Base-by-base conservation (phyloP, 2,113 vertebrate genomes). In the Caranx melampygus region DNA sequence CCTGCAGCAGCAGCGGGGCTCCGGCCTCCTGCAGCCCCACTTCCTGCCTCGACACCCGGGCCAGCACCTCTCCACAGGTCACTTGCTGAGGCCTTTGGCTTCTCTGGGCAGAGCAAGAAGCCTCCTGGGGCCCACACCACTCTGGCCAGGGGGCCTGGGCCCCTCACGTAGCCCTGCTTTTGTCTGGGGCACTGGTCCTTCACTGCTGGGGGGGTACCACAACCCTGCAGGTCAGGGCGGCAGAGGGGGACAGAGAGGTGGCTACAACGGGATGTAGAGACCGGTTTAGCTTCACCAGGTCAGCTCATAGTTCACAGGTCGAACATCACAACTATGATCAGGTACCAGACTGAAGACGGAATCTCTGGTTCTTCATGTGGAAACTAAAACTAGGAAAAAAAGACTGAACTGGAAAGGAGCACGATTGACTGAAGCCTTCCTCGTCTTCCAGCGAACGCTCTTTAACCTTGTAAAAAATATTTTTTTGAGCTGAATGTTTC, bases 191-290 rank as follows among this genome's bases (percentile, higher is more conserved):
- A 35, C 57, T 2, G 37, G 55, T 3, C 55, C 79, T 1, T 2
- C 54, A 5, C 81, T 86, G 64, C 42, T 89, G 51, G 69, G 83
- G n/a, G 55, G 44, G 0, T 87, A 69, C 69, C 75, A 79, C 68
- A 67, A 55, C 54, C 62, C 81, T 3, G 83, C 65, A 12, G 81
- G 40, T 20, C 88, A 67, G 31, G 83, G 79, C 0, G 2, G 61
- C 40, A 33, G 90, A 68, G 89, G 89, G 2, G 85, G 83, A 3
- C 71, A 47, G 0, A 67, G 89, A 34, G 86, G 93, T n/a, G 91
- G 92, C 58, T 92, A 89, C 9, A 88, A 86, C 1, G 72, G 93
- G 73, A 93, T 83, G 85, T 94, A 90, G 91, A 52, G 33, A 44
- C 7, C 18, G 5, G 15, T 58, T 49, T 47, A 37, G 15, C 4